phyloP scores from a whole-genome alignment of 2,113 vertebrate genomes.

The Pelmatolapia mariae region DNA sequence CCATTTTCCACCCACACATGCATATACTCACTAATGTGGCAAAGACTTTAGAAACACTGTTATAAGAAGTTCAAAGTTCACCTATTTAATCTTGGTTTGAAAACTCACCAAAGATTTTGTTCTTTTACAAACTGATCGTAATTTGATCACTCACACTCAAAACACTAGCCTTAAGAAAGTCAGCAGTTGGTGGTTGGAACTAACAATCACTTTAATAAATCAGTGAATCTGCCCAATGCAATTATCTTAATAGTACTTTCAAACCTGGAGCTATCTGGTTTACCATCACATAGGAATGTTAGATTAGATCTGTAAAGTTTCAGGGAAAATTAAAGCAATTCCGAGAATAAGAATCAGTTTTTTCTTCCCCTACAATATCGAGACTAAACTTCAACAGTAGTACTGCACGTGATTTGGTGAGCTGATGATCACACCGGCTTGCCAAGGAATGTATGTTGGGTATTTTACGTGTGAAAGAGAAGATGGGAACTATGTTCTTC shows the following conservation, averaged over 20 bases:
- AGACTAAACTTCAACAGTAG: background rate
- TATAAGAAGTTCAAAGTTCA: background rate
- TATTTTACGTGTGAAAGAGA: background rate
- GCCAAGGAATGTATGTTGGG: background rate
- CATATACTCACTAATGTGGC: background rate
- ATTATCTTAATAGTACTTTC: background rate
- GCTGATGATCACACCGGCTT: background rate
- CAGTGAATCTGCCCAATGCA: background rate
- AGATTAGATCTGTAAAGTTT: background rate
- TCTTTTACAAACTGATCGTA: background rate
- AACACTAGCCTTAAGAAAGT: background rate
- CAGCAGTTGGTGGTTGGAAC: background rate
- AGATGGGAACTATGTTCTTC: background rate
- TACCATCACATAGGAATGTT: background rate
- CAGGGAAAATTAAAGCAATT: background rate
- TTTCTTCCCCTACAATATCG: background rate
- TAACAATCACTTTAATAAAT: background rate
- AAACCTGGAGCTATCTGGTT: background rate
- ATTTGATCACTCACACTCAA: background rate
- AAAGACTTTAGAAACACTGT: background rate
- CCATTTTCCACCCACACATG: background rate
- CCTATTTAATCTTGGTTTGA: background rate
- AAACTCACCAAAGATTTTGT: background rate
- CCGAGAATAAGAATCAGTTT: background rate
- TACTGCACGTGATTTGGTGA: background rate